Percentiles rank a stretch among this genome's conserved stretches.
Evolutionary conservation across 2,888 invertebrate species (phyloP).

Genomic region (Ophion obscuratus): DNA sequence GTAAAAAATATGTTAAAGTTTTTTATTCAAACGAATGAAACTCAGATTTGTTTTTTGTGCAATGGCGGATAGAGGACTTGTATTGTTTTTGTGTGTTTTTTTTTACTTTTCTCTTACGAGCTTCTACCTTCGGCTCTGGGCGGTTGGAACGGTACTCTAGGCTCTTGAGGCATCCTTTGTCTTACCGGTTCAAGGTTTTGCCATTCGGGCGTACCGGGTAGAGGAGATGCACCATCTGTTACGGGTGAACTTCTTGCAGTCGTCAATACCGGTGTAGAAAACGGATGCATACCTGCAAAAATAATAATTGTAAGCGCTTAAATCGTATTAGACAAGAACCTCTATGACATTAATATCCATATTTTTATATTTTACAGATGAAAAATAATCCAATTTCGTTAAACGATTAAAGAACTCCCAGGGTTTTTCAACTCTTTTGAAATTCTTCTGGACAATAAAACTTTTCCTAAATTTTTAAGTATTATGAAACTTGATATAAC

Average conservation of each 20-base stretch:
- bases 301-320: neutral
- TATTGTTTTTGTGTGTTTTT: constrained; percentile 40
- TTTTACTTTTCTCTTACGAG: constrained; percentile 70
- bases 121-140: constrained; percentile 80
- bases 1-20: neutral
- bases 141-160: constrained; percentile 74
- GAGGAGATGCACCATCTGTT: constrained; percentile 33
- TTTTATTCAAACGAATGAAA: neutral
- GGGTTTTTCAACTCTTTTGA: neutral
- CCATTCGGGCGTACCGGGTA: constrained; percentile 63
- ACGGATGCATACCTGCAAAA: constrained; percentile 66
- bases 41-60: constrained; percentile 58
- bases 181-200: constrained; percentile 73
- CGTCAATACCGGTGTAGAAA: constrained; percentile 63
- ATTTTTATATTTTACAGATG: neutral
- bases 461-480: neutral
- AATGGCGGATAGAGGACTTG: constrained; percentile 75
- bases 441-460: neutral
- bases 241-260: constrained; percentile 50
- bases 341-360: neutral
- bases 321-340: constrained; percentile 28
- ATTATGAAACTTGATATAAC: neutral
- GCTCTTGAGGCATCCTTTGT: constrained; percentile 77
- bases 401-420: neutral
- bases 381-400: neutral